These are phyloP conservation scores for Hypocryptadius cinnamomeus DNA, from an alignment of 2,113 vertebrate genomes.

Conservation along the genomic window DNA sequence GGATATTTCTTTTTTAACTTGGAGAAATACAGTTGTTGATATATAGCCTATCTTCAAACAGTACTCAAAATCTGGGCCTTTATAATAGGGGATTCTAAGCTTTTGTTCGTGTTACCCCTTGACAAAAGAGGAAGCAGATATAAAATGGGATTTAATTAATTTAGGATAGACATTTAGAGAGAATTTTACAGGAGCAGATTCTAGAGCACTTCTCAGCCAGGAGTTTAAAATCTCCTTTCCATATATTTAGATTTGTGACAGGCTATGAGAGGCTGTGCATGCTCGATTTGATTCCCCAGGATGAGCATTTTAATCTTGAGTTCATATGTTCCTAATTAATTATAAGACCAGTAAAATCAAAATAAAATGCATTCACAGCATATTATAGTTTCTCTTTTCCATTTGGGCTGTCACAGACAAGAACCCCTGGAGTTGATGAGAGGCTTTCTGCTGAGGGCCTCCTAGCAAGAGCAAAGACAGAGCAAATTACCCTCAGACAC, in stretches of 20 bases:
- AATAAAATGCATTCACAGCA: background rate
- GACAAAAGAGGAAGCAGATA: background rate
- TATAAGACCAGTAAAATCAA: background rate
- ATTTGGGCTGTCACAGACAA: background rate
- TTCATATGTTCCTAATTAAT: background rate
- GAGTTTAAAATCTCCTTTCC: background rate
- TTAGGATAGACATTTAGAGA: background rate
- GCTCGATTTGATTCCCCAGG: background rate
- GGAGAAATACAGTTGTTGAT: background rate
- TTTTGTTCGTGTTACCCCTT: background rate
- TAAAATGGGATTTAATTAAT: background rate
- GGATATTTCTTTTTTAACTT: background rate
- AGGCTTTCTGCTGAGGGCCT: conserved; percentile 29
- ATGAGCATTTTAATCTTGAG: background rate
- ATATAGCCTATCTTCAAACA: background rate
- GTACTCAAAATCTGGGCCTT: background rate
- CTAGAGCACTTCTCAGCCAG: background rate
- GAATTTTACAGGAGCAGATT: background rate
- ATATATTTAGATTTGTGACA: background rate
- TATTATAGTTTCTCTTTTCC: background rate
- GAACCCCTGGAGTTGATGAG: background rate
- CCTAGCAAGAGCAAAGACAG: conserved; percentile 23
- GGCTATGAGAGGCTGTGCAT: background rate
- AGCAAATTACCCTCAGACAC: conserved; percentile 20
- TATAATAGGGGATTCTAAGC: background rate